Evolutionary conservation across 1,140 invertebrate genomes (phyloP), one percentile per base, ranked within the genome.

Genomic region (Eulimnadia texana): DNA sequence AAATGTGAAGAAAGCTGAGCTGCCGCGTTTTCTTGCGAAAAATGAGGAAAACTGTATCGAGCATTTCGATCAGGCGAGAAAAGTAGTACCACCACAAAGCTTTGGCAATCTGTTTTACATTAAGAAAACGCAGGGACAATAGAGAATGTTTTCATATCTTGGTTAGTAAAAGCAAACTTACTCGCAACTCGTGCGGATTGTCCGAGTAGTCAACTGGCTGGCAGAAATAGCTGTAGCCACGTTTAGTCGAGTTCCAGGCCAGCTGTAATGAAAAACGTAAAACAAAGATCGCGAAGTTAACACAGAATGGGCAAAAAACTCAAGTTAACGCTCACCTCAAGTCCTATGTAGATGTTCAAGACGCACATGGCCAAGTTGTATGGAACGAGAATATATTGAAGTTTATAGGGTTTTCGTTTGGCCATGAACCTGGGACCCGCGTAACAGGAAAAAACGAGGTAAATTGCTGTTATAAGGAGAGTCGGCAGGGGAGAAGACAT

Each of bases 51-150:
- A 88, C 80, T 0, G 93, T 96, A 72, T 97, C 93, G 66, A 86
- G 82, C 72, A 98, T 92, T 73, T 98, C 93, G 23, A 97, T 72
- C 23, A 91, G 78, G 74, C 97, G 97, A 25, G 93, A 94, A 69
- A 94, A 84, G 71, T 93, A 96, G 71, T 95, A 98, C 90, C 90
- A 95, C 92, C 92, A 98, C 19, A 97, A 81, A 0, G 91, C 90
- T 67, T 85, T 80, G 0, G 92, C 88, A 73, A 96, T 91, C 91
- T 95, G 73, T 25, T 76, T 70, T 62, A 64, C 19, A 27, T 66
- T 52, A 64, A 67, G 50, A 61, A 51, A 62, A 55, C 50, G 49
- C 28, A 55, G n/a, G n/a, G n/a, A n/a, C n/a, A n/a, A n/a, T n/a
- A n/a, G n/a, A n/a, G n/a, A n/a, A n/a, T n/a, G n/a, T n/a, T n/a